Percentiles rank a stretch among this genome's conserved stretches.
Evolutionary conservation across 2,888 invertebrate species (phyloP).

Genomic region (Trichacis sp.): DNA sequence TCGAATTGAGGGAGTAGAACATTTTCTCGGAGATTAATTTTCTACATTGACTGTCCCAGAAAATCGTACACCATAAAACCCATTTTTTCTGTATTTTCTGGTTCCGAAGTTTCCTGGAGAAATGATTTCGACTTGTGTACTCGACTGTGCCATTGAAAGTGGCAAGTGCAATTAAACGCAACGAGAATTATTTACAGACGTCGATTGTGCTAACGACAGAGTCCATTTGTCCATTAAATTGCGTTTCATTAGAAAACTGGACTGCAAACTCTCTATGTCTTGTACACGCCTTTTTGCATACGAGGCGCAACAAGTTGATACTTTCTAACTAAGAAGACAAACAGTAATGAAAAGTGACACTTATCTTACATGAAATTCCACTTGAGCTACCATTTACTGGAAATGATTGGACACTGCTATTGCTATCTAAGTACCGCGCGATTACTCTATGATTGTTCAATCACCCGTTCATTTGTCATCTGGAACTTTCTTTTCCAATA

Average conservation of each 20-base stretch:
- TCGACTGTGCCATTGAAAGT: background rate
- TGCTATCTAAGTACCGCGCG: background rate
- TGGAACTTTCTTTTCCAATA: background rate
- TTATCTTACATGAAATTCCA: conserved; percentile 21
- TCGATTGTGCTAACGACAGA: background rate
- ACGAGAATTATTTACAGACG: background rate
- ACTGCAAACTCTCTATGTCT: conserved; percentile 5
- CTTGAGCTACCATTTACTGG: conserved; percentile 16
- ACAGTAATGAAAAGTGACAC: conserved; percentile 13
- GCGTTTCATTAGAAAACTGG: conserved; percentile 10
- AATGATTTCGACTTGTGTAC: background rate
- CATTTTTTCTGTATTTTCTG: background rate
- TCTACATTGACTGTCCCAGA: too few relatives aligned
- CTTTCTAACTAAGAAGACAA: conserved; percentile 22
- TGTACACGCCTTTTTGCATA: conserved; percentile 12
- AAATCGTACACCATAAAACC: too few relatives aligned
- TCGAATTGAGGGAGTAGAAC: too few relatives aligned
- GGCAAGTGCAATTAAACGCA: background rate
- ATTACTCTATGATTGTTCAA: conserved; percentile 5
- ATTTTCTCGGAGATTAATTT: too few relatives aligned
- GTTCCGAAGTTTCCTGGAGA: background rate
- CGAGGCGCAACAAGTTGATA: background rate
- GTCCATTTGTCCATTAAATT: conserved; percentile 6
- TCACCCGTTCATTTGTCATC: conserved; percentile 1
- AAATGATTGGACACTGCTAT: conserved; percentile 12